Conservation (phyloP, 2,888 invertebrate species). For the Stenoptilia bipunctidactyla region DNA sequence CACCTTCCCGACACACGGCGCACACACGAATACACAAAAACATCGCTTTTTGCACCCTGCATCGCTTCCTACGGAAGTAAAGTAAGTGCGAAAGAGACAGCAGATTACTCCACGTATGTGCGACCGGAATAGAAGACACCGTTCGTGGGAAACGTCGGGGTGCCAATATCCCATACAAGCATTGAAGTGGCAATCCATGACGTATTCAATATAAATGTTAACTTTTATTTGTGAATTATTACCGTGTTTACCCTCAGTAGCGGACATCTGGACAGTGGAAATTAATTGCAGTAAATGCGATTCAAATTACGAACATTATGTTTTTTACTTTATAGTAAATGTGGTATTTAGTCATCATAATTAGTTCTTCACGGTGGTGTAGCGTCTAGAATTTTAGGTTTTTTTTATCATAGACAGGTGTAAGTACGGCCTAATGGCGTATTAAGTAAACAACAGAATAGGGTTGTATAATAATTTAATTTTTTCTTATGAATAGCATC, state of each 20-base stretch:
- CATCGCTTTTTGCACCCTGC: conserved; percentile 54
- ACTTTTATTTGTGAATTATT: conserved; percentile 10
- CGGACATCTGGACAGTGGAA: conserved; percentile 22
- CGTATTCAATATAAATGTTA: conserved; percentile 26
- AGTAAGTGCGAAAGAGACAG: conserved; percentile 24
- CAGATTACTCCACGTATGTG: conserved; percentile 13
- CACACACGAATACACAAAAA: conserved; percentile 57
- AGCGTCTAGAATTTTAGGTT: too few relatives aligned
- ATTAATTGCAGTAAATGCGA: background rate
- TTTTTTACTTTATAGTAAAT: too few relatives aligned
- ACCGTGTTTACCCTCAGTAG: conserved; percentile 10
- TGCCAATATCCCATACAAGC: conserved; percentile 64
- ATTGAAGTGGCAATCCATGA: conserved; percentile 44
- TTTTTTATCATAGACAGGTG: too few relatives aligned
- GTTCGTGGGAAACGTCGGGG: conserved; percentile 63
- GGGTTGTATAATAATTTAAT: too few relatives aligned
- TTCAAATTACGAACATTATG: background rate
- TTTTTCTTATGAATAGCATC: conserved; percentile 1
- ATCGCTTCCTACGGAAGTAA: conserved; percentile 58
- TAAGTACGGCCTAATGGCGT: too few relatives aligned
- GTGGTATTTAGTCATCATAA: too few relatives aligned
- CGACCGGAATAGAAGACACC: conserved; percentile 25
- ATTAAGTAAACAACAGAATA: too few relatives aligned
- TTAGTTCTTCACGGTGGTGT: too few relatives aligned
- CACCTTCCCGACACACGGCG: conserved; percentile 38